A percentile compares a stretch with the other conserved stretches of the same genome.
Evolutionary conservation across 2,888 invertebrate genomes (phyloP).

Genomic region (Perizoma affinitatum): DNA sequence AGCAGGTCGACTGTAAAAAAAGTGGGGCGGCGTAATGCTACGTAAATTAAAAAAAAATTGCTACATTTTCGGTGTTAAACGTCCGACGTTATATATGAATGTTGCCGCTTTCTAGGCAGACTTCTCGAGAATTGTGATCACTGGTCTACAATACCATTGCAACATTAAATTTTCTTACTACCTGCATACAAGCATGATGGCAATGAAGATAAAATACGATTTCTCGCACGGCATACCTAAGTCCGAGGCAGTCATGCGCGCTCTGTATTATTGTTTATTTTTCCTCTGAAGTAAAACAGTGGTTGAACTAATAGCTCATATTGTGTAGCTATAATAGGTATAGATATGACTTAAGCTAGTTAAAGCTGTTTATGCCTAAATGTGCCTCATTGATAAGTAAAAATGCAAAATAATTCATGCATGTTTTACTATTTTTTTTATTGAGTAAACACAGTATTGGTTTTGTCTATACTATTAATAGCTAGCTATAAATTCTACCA

Average conservation of each 20-base stretch:
- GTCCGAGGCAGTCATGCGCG: neutral
- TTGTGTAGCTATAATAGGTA: neutral
- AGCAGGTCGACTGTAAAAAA: too few species aligned
- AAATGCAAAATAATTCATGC: conserved; percentile 2
- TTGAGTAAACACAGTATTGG: neutral
- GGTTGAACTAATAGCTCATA: conserved; percentile 6
- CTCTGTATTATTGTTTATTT: conserved; percentile 10
- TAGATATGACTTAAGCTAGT: conserved; percentile 3
- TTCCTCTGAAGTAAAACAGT: conserved; percentile 9
- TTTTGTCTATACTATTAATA: conserved; percentile 9
- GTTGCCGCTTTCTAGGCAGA: too few species aligned
- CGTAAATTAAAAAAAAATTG: too few species aligned
- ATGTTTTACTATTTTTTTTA: conserved; percentile 12
- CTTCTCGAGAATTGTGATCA: too few species aligned
- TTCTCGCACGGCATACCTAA: too few species aligned
- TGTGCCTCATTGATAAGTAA: conserved; percentile 1
- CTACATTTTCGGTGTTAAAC: too few species aligned
- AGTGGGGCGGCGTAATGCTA: too few species aligned
- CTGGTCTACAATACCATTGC: too few species aligned
- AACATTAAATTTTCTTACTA: too few species aligned
- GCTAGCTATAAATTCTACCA: conserved; percentile 9
- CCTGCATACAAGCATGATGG: too few species aligned
- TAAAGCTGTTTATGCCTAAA: conserved; percentile 9
- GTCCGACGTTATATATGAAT: too few species aligned
- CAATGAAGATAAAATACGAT: too few species aligned